phyloP scores from a whole-genome alignment of 2,888 invertebrate genomes.

The Argyra leucocephala region DNA sequence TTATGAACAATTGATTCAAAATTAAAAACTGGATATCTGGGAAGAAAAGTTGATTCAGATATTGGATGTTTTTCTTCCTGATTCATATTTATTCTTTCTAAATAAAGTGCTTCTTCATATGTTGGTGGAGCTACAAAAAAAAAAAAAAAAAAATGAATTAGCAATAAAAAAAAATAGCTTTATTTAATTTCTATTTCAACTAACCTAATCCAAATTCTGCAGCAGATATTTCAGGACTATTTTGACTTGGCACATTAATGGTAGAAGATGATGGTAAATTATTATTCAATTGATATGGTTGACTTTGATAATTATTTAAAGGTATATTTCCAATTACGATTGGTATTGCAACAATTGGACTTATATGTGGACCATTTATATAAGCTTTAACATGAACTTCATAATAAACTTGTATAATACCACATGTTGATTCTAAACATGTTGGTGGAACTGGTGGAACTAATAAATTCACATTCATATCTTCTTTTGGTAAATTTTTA shows the following conservation, averaged over 20 bases:
- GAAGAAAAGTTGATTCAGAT: constrained; percentile 34
- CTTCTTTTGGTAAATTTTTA: constrained; percentile 27
- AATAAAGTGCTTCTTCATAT: constrained; percentile 35
- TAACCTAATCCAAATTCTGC: not conserved
- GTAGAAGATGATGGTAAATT: constrained; percentile 8
- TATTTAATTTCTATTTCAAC: not conserved
- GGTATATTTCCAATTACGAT: constrained; percentile 40
- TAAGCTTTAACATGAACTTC: constrained; percentile 33
- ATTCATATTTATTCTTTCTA: constrained; percentile 25
- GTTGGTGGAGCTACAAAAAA: constrained; percentile 33
- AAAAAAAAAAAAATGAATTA: constrained; percentile 7
- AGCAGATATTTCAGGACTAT: constrained; percentile 10
- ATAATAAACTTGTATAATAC: constrained; percentile 35
- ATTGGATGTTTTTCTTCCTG: constrained; percentile 30
- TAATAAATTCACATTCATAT: constrained; percentile 29
- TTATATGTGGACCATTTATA: constrained; percentile 30
- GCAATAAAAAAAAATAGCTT: not conserved
- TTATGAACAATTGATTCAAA: too few species aligned
- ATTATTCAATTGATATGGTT: constrained; percentile 20
- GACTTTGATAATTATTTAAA: constrained; percentile 27
- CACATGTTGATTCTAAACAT: constrained; percentile 31
- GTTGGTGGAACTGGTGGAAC: constrained; percentile 39
- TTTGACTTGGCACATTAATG: constrained; percentile 19
- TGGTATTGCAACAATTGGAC: constrained; percentile 30
- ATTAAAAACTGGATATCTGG: constrained; percentile 39